Conservation (phyloP, 2,797 vertebrate genomes). For the Pangasius mekongensis region DNA sequence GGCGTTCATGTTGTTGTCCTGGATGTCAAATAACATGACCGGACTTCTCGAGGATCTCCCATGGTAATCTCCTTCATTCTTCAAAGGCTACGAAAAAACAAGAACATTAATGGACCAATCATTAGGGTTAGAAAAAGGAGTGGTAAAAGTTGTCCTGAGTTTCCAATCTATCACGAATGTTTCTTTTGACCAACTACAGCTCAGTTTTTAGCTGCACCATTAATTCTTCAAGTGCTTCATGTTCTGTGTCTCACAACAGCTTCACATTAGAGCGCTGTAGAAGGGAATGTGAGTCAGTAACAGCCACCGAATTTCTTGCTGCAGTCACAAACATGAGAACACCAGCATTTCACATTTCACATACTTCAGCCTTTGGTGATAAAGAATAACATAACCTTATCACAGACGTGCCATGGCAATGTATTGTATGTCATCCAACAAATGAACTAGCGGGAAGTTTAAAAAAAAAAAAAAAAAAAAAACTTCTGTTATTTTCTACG, state of each 20-base stretch:
- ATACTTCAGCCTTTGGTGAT: background rate
- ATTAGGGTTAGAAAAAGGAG: background rate
- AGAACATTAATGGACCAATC: background rate
- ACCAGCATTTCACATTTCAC: background rate
- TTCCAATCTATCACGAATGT: background rate
- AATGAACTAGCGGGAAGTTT: background rate
- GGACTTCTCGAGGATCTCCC: constrained; percentile 78
- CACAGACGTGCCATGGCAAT: constrained; percentile 9
- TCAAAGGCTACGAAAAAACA: constrained; percentile 70
- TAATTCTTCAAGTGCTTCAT: background rate
- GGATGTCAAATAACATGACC: constrained; percentile 78
- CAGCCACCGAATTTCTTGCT: constrained; percentile 14
- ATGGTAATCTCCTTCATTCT: constrained; percentile 73
- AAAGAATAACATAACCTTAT: constrained; percentile 26
- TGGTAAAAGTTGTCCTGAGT: background rate
- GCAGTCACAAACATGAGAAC: constrained; percentile 23
- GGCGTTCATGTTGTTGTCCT: constrained; percentile 80
- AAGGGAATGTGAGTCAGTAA: constrained; percentile 34
- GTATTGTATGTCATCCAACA: background rate
- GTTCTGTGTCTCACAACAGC: background rate
- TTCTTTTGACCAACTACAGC: background rate
- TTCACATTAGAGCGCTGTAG: background rate
- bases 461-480: background rate
- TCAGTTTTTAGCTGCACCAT: background rate
- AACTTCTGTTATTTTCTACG: background rate